A percentile compares a stretch with the other conserved stretches of the same genome.
These are phyloP conservation scores for Heliconius nattereri DNA, from an alignment of 1,140 invertebrate genomes.

Conservation along the genomic window DNA sequence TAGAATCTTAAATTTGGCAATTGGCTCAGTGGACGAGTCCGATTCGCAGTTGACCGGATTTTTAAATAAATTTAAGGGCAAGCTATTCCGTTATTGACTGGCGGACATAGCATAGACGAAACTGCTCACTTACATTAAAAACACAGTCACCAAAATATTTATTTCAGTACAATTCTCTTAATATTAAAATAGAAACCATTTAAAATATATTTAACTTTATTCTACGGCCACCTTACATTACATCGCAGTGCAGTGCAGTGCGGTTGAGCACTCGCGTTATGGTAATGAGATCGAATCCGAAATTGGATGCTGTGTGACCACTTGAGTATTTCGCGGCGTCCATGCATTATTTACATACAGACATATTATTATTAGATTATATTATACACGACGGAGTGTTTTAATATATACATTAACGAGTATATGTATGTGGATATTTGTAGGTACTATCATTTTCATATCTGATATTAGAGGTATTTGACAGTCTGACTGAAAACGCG, in stretches of 20 bases:
- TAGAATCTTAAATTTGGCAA: no score
- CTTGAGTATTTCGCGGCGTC: conserved; percentile 46
- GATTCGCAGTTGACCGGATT: no score
- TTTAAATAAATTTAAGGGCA: no score
- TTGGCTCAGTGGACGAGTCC: no score
- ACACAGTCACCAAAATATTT: background rate
- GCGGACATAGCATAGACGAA: no score
- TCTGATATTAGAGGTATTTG: no score
- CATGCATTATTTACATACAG: conserved; percentile 14
- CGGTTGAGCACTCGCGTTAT: conserved; percentile 65
- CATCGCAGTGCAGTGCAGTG: conserved; percentile 42
- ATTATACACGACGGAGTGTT: background rate
- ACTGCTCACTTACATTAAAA: background rate
- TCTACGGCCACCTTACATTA: conserved; percentile 34
- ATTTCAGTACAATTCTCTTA: background rate
- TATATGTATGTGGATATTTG: background rate
- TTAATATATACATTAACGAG: background rate
- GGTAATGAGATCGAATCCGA: conserved; percentile 74
- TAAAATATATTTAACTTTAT: conserved; percentile 13
- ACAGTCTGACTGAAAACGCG: no score
- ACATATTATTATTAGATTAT: conserved; percentile 16
- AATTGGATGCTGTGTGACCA: conserved; percentile 70
- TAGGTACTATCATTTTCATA: no score
- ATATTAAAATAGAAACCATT: background rate
- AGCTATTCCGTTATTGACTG: no score